phyloP scores from a whole-genome alignment of 2,113 vertebrate genomes.

The Rhodinocichla rosea region DNA sequence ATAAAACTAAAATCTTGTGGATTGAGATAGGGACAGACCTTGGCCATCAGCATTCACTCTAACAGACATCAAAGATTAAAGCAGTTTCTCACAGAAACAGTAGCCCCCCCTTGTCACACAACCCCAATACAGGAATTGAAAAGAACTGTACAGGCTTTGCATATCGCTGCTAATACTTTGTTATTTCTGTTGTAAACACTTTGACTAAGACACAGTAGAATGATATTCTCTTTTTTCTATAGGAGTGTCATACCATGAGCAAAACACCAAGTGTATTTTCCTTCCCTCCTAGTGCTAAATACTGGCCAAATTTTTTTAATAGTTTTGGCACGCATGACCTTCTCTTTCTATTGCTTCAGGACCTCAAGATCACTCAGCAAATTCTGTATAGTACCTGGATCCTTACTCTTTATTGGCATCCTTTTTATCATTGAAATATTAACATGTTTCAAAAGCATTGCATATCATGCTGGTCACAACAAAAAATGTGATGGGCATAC shows the following conservation, averaged over 20 bases:
- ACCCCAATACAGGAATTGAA: neutral
- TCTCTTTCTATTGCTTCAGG: neutral
- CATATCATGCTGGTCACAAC: neutral
- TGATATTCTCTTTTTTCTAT: neutral
- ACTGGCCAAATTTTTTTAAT: neutral
- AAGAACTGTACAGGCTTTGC: neutral
- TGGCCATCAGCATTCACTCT: neutral
- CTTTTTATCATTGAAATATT: neutral
- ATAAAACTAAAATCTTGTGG: neutral
- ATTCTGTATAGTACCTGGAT: neutral
- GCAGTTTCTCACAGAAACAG: neutral
- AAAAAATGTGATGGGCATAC: neutral
- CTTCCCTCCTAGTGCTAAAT: neutral
- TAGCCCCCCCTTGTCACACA: neutral
- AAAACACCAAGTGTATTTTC: accelerated
- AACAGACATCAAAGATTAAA: neutral
- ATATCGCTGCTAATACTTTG: neutral
- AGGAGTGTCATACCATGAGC: neutral
- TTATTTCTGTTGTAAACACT: neutral
- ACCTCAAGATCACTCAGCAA: neutral
- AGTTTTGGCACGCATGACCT: neutral
- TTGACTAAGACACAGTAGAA: neutral
- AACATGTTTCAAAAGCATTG: neutral
- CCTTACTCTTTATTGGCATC: neutral
- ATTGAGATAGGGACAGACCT: neutral